Evolutionary conservation across 2,113 vertebrate species (phyloP), one percentile per base, ranked within the genome.

Genomic region (Ochotona curzoniae): DNA sequence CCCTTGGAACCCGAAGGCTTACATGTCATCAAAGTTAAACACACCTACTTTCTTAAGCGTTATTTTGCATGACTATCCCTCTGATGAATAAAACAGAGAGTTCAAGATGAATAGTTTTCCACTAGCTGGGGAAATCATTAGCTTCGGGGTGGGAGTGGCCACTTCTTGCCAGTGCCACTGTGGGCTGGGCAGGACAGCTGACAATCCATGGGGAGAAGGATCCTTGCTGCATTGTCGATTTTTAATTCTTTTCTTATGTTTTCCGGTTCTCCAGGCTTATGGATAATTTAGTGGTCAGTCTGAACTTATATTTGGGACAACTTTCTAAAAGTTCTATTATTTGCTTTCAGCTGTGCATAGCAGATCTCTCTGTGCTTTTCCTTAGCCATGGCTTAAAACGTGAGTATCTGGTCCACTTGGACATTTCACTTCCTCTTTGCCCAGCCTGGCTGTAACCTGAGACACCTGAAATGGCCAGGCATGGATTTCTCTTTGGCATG

Each of bases 11-110:
- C 4, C 35, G 35, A 83, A 76, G 81, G 26, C 44, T 35, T 69
- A 23, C 12, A 4, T 2, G 20, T 23, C 9, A 25, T 18, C 30
- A 51, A 74, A 49, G 12, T 69, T 63, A 49, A 79, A 71, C 79
- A 7, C 26, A 81, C n/a, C 9, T 1, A 5, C 49, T 75, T 73
- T 70, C n/a, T 44, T 28, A 63, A 69, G 66, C 61, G 44, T 70
- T 32, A 4, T 44, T 89, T 95, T 84, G 79, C 26, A 30, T 2
- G n/a, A 14, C 30, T 54, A 44, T 83, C 23, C 8, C 44, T 87
- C 57, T 96, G 87, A 87, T 92, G 7, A 44, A 67, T 49, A 76
- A 90, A 87, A 54, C 86, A 92, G 82, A 79, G 64, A 30, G 64
- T 51, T 67, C 73, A 74, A 64, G 51, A 92, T 61, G 70, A 70